Evolutionary conservation across 1,140 invertebrate genomes (phyloP).

Genomic region (Triops longicaudatus): DNA sequence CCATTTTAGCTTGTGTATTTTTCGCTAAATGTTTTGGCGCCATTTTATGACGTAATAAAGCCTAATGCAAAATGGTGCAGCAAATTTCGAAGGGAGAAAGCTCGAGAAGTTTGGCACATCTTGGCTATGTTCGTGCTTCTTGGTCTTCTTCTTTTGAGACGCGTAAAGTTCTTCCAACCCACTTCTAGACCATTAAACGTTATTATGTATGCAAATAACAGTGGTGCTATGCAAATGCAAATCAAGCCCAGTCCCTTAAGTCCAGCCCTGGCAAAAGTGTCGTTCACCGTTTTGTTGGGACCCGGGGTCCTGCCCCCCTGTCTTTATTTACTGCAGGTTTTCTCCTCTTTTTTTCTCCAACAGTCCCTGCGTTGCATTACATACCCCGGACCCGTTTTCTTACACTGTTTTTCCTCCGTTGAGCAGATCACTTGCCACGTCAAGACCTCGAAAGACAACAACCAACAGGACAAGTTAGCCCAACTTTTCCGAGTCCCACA

Average conservation of each 20-base stretch:
- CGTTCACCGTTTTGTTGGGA: conserved; percentile 2
- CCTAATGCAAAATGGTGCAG: too few relatives aligned
- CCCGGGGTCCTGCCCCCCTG: too few relatives aligned
- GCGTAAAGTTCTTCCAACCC: not conserved
- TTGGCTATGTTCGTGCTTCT: too few relatives aligned
- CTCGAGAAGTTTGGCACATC: too few relatives aligned
- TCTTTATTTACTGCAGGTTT: not conserved
- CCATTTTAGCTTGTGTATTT: too few relatives aligned
- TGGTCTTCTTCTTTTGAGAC: not conserved
- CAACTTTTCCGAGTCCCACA: not conserved
- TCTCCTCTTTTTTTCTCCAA: not conserved
- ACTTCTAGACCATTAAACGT: conserved; percentile 2
- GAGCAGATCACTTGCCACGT: not conserved
- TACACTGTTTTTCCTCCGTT: too few relatives aligned
- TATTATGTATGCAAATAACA: conserved; percentile 4
- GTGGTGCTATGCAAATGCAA: conserved; percentile 3
- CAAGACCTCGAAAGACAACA: not conserved
- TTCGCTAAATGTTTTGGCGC: too few relatives aligned
- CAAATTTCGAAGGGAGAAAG: too few relatives aligned
- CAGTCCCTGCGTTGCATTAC: not conserved
- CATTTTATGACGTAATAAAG: too few relatives aligned
- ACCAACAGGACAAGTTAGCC: not conserved
- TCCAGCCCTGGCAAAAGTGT: not conserved
- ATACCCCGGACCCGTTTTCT: too few relatives aligned
- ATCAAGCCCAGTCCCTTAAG: not conserved